phyloP scores from a whole-genome alignment of 2,113 vertebrate genomes.

The Cyrtonyx montezumae region DNA sequence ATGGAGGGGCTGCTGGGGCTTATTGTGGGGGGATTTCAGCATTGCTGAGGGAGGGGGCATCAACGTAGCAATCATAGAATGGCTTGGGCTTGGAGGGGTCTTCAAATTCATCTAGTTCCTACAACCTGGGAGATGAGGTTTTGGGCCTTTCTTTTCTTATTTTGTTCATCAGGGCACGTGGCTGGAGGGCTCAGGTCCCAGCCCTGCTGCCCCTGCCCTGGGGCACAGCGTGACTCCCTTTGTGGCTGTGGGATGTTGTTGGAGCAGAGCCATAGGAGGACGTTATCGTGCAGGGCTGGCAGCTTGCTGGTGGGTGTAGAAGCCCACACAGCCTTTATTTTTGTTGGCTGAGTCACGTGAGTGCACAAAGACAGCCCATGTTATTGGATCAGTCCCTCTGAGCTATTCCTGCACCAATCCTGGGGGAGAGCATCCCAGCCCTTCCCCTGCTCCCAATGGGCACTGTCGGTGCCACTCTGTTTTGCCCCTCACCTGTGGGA shows the following conservation, averaged over 20 bases:
- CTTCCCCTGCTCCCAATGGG: background rate
- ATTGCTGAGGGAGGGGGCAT: background rate
- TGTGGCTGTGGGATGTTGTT: background rate
- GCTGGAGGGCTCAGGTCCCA: background rate
- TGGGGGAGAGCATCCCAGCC: background rate
- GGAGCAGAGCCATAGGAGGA: background rate
- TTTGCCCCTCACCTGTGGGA: background rate
- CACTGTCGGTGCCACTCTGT: fast-evolving
- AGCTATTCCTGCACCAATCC: background rate
- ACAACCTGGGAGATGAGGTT: background rate
- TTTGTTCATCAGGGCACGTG: background rate
- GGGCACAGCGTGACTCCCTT: background rate
- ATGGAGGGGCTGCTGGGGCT: background rate
- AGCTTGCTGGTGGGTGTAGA: constrained; percentile 67
- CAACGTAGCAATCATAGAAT: background rate
- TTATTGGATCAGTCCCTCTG: background rate
- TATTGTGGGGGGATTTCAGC: background rate
- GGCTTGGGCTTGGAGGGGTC: background rate
- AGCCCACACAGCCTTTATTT: constrained; percentile 67
- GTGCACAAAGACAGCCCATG: constrained; percentile 32
- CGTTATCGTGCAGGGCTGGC: background rate
- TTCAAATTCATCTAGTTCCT: background rate
- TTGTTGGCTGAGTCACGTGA: constrained; percentile 54
- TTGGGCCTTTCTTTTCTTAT: background rate
- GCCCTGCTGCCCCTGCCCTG: fast-evolving